Evolutionary conservation across 2,113 vertebrate species (phyloP).

Genomic region (Mesoclemmys tuberculata): DNA sequence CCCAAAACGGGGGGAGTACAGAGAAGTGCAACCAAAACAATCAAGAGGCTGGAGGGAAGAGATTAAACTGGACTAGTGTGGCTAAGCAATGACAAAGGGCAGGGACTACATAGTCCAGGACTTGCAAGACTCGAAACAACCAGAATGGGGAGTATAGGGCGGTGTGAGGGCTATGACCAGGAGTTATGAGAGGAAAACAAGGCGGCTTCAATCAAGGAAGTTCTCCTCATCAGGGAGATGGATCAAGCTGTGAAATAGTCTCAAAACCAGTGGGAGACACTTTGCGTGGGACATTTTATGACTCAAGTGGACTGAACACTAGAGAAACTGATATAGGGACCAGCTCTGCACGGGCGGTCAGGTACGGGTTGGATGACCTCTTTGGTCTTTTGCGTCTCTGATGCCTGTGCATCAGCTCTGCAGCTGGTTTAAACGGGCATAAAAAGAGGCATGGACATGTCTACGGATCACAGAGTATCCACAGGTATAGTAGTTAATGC

Average conservation of each 20-base stretch:
- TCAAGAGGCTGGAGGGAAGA: not conserved
- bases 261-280: not conserved
- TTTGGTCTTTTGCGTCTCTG: not conserved
- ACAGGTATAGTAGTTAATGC: not conserved
- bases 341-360: not conserved
- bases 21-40: not conserved
- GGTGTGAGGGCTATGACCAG: fast-evolving
- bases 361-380: fast-evolving
- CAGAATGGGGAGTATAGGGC: not conserved
- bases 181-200: not conserved
- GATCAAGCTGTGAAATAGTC: not conserved
- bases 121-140: fast-evolving
- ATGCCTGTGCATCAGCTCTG: too few species aligned
- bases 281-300: not conserved
- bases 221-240: not conserved
- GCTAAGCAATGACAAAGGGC: fast-evolving
- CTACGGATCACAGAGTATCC: not conserved
- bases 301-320: not conserved
- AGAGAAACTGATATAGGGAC: not conserved
- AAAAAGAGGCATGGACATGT: fast-evolving
- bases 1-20: not conserved
- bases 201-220: not conserved
- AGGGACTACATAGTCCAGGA: fast-evolving
- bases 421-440: not conserved
- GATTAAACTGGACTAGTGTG: not conserved